phyloP scores from a whole-genome alignment of 2,113 vertebrate species.

The Helogale parvula region DNA sequence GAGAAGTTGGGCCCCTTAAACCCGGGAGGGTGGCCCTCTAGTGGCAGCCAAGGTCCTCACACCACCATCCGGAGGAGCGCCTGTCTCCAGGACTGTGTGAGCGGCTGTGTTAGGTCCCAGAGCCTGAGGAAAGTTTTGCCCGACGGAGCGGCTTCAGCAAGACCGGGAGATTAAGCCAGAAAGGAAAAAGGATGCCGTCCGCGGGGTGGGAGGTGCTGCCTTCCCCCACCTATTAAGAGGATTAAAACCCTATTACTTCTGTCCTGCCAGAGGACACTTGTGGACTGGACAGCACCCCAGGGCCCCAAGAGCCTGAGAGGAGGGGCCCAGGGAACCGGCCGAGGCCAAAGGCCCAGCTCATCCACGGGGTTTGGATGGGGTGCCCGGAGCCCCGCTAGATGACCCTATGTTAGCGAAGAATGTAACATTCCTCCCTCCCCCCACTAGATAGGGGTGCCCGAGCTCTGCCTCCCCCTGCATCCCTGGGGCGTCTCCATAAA shows the following conservation, averaged over 20 bases:
- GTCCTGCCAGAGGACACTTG: background rate
- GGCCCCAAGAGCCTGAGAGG: background rate
- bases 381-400: background rate
- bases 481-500: background rate
- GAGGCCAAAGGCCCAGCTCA: background rate
- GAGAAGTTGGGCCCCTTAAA: background rate
- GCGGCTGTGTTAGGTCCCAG: no score
- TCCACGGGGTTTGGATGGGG: background rate
- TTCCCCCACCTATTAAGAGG: no score
- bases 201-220: background rate
- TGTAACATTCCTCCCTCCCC: background rate
- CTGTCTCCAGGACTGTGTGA: background rate
- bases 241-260: background rate
- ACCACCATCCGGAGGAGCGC: accelerated
- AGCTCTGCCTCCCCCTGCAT: no score
- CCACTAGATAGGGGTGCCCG: background rate
- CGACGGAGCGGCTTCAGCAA: no score
- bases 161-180: background rate
- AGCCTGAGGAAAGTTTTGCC: background rate
- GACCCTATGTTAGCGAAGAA: background rate
- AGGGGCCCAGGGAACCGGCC: no score
- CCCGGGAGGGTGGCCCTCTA: background rate
- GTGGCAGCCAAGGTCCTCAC: background rate
- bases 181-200: background rate
- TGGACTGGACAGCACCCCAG: no score